These are phyloP conservation scores for Plebejus melissa DNA, from an alignment of 2,888 invertebrate species.

Conservation along the genomic window DNA sequence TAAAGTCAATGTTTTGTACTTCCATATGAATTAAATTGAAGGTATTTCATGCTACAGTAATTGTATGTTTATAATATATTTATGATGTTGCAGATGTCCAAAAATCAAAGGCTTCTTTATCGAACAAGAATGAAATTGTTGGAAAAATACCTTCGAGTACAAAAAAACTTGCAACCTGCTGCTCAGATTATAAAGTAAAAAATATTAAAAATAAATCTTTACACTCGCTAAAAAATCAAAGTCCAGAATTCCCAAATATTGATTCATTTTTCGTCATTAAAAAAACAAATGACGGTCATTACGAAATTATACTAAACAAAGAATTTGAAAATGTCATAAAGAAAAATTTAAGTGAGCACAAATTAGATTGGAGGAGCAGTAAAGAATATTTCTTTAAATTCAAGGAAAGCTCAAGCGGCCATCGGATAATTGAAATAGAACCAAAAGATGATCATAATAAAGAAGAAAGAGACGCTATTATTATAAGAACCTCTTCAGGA, in stretches of 20 bases:
- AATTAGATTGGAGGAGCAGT: constrained; percentile 38
- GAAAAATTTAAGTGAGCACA: constrained; percentile 41
- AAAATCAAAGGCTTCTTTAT: not conserved
- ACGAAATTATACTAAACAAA: constrained; percentile 53
- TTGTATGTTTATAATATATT: too few species aligned
- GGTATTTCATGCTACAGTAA: not conserved
- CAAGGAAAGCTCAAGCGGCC: constrained; percentile 44
- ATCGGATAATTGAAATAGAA: constrained; percentile 46
- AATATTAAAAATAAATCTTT: constrained; percentile 25
- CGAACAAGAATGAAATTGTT: not conserved
- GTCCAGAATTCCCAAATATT: constrained; percentile 34
- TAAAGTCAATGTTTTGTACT: constrained; percentile 52
- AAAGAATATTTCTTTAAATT: constrained; percentile 44
- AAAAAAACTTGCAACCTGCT: not conserved
- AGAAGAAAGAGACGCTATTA: constrained; percentile 42
- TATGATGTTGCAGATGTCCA: not conserved
- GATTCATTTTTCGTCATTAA: constrained; percentile 48
- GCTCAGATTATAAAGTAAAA: not conserved
- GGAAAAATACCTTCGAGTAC: not conserved
- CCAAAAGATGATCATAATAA: constrained; percentile 34
- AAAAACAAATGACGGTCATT: constrained; percentile 51
- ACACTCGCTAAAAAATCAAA: constrained; percentile 45
- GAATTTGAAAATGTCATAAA: constrained; percentile 54
- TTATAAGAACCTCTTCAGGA: constrained; percentile 47
- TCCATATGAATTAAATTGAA: constrained; percentile 45